Evolutionary conservation across 2,888 invertebrate genomes (phyloP).

Genomic region (Listrodromus nycthemerus): DNA sequence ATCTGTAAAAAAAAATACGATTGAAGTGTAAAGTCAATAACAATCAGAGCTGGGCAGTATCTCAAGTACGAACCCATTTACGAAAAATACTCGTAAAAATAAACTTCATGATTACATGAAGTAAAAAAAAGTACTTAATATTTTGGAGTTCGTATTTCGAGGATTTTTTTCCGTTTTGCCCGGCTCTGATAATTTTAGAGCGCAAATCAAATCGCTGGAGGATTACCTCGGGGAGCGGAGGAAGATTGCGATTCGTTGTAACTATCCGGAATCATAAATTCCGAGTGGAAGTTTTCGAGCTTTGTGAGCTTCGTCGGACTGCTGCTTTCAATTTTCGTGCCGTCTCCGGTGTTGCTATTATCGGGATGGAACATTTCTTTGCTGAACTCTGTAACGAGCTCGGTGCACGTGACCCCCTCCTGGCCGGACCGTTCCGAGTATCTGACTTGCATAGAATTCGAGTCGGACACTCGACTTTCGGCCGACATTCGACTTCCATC

Average conservation of each 20-base stretch:
- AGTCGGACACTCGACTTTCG: conserved; percentile 91
- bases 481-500: conserved; percentile 91
- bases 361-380: conserved; percentile 87
- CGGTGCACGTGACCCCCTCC: conserved; percentile 74
- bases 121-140: too few species aligned
- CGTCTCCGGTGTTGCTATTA: conserved; percentile 73
- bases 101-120: too few species aligned
- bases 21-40: too few species aligned
- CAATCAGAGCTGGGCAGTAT: too few species aligned
- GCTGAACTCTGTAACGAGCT: conserved; percentile 87
- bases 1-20: conserved; percentile 74
- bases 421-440: conserved; percentile 77
- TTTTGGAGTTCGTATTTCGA: too few species aligned
- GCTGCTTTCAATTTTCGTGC: conserved; percentile 73
- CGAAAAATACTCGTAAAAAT: too few species aligned
- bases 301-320: conserved; percentile 74
- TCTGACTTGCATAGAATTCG: conserved; percentile 86
- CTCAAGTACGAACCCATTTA: too few species aligned
- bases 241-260: conserved; percentile 74
- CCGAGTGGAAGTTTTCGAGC: conserved; percentile 80
- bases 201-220: conserved; percentile 28
- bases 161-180: too few species aligned
- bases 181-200: conserved; percentile 29
- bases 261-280: conserved; percentile 79
- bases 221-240: conserved; percentile 72